phyloP scores from a whole-genome alignment of 2,113 vertebrate genomes.

The Cynoglossus semilaevis region DNA sequence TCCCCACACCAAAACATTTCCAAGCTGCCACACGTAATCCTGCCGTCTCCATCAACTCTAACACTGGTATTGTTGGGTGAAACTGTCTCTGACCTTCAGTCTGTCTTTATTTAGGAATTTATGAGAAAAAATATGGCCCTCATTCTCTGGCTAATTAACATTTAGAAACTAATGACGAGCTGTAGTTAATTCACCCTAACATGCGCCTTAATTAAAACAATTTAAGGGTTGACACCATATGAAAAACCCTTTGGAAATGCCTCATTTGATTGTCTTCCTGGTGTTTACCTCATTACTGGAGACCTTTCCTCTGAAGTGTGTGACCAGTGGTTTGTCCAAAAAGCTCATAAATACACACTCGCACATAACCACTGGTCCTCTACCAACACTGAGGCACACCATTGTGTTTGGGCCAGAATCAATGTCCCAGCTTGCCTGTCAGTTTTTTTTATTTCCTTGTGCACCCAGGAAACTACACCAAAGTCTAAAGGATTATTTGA shows the following conservation, averaged over 20 bases:
- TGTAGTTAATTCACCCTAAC: too few relatives aligned
- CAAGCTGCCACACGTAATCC: conserved; percentile 33
- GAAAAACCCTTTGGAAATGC: not conserved
- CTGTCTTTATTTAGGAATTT: too few relatives aligned
- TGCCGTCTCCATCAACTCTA: conserved; percentile 18
- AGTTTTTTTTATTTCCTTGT: not conserved
- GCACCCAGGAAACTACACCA: not conserved
- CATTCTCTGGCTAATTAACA: too few relatives aligned
- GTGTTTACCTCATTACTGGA: not conserved
- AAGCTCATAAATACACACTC: not conserved
- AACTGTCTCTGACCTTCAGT: not conserved
- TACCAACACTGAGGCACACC: not conserved
- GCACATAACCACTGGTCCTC: not conserved
- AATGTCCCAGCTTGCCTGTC: not conserved
- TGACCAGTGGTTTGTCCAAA: not conserved
- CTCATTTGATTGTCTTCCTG: not conserved
- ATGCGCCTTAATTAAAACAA: not conserved
- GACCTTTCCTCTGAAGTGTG: not conserved
- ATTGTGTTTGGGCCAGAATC: not conserved
- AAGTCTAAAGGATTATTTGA: not conserved
- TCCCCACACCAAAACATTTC: conserved; percentile 31
- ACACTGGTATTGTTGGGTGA: not conserved
- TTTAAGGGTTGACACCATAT: not conserved
- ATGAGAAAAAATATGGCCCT: too few relatives aligned
- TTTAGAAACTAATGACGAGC: too few relatives aligned